phyloP scores from a whole-genome alignment of 2,113 vertebrate genomes.

The Dunckerocampus dactyliophorus region DNA sequence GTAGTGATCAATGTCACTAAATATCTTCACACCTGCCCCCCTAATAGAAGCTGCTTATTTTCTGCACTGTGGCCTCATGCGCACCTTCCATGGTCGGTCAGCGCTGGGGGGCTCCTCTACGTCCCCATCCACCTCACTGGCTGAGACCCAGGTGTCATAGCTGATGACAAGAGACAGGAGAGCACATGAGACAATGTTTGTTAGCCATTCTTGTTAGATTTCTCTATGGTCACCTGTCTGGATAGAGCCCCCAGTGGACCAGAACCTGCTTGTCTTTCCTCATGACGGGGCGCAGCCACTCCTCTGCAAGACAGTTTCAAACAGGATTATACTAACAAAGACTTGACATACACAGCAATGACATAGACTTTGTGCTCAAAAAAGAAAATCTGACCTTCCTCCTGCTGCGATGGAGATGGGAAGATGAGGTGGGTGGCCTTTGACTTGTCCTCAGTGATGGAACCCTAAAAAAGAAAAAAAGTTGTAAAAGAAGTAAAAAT shows the following conservation, averaged over 20 bases:
- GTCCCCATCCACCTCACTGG: slow-evolving; percentile 85
- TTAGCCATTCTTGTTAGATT: background rate
- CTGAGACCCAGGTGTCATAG: slow-evolving; percentile 94
- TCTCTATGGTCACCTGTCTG: slow-evolving; percentile 66
- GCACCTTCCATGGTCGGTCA: slow-evolving; percentile 93
- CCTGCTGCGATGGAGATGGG: slow-evolving; percentile 79
- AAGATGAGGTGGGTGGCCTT: slow-evolving; percentile 94
- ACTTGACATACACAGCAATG: background rate
- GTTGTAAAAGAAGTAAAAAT: background rate
- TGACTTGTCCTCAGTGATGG: slow-evolving; percentile 91
- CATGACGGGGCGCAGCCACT: slow-evolving; percentile 95
- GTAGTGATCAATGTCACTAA: no score
- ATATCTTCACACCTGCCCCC: no score
- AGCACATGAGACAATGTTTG: no score
- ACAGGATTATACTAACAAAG: background rate
- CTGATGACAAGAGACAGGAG: slow-evolving; percentile 55
- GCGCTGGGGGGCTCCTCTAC: slow-evolving; percentile 88
- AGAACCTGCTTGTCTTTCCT: slow-evolving; percentile 94
- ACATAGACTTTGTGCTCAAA: no score
- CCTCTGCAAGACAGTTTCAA: slow-evolving; percentile 74
- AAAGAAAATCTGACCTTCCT: slow-evolving; percentile 78
- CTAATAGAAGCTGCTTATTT: no score
- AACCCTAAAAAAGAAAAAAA: slow-evolving; percentile 72
- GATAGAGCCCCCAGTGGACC: slow-evolving; percentile 93
- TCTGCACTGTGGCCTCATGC: slow-evolving; percentile 1